Base-by-base conservation (phyloP, 2,113 vertebrate genomes). In the Gymnarchus niloticus region DNA sequence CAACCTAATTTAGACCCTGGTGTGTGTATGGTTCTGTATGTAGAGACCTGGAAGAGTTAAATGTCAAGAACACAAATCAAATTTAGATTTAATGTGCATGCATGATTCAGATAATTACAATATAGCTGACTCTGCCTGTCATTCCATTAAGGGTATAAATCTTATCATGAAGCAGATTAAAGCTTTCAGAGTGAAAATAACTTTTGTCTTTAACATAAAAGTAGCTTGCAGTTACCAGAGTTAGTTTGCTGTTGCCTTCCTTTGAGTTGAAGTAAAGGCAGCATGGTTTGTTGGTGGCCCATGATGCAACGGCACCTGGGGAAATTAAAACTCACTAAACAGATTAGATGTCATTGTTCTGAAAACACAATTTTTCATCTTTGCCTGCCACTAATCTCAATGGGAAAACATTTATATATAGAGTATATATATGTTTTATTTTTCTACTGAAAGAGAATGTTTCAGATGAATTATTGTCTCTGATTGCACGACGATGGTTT, bases 241-340 rank as follows among this genome's bases (percentile, higher is more conserved):
- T 21, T 46, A 48, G 76, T 48, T n/a, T 78, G 76, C 19, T 1
- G 2, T 33, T 54, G 25, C 28, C 56, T 56, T 83, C 19, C 37
- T 83, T 54, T 84, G 84, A 83, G 87, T 77, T 83, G 37, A 59
- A 48, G 10, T 52, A 56, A 83, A 48, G n/a, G 73, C 52, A 21
- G 23, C 12, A 80, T 23, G 69, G 37, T 73, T 89, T 89, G 89
- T 88, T 88, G 17, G 88, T 84, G 88, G 91, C 91, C 92, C 93
- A 93, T 92, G 86, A 91, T 89, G 84, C 84, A 87, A 65, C 65
- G 84, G 89, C 90, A 91, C 91, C 94, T 76, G 82, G 94, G 94
- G 94, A 95, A 95, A 95, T 95, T 95, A 94, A 94, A 92, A 89
- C 92, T 92, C 89, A 83, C 91, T 93, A 93, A 94, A 94, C 93